phyloP scores from a whole-genome alignment of 2,888 invertebrate species.

The Drosophila phalerata region DNA sequence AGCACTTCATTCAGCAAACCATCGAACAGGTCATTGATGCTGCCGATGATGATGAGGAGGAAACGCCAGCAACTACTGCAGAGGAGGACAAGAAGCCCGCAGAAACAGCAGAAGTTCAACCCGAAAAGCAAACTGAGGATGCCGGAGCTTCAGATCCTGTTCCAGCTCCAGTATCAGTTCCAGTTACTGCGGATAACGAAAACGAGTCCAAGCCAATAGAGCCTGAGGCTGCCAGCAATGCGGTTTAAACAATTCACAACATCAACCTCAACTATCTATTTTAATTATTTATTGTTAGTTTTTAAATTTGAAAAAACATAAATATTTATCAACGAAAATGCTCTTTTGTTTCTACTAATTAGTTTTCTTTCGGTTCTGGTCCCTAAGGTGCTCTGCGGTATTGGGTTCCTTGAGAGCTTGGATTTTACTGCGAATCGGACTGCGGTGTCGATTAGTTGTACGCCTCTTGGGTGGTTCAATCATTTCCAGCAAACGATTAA shows the following conservation, averaged over 20 bases:
- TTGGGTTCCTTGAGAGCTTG: conserved; percentile 47
- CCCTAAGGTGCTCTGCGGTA: not conserved
- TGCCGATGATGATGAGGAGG: conserved; percentile 80
- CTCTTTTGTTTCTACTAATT: not conserved
- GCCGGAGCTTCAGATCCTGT: not conserved
- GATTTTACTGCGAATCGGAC: conserved; percentile 54
- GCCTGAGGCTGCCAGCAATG: conserved; percentile 46
- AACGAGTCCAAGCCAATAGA: conserved; percentile 15
- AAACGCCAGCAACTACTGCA: conserved; percentile 40
- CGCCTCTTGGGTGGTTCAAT: conserved; percentile 50
- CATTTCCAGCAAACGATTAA: conserved; percentile 64
- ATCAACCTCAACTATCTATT: conserved; percentile 60
- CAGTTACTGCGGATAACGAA: conserved; percentile 6
- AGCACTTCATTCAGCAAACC: conserved; percentile 83
- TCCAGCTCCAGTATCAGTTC: not conserved
- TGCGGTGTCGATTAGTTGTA: conserved; percentile 73
- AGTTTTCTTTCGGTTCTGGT: not conserved
- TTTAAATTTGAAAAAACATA: conserved; percentile 28
- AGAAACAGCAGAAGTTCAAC: conserved; percentile 31
- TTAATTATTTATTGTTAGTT: conserved; percentile 62
- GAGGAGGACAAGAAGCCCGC: conserved; percentile 52
- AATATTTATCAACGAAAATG: conserved; percentile 3
- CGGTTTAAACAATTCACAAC: conserved; percentile 36
- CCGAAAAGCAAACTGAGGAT: conserved; percentile 20
- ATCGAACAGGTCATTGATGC: conserved; percentile 83